Percentiles rank a stretch among this genome's conserved stretches.
Evolutionary conservation across 1,140 invertebrate genomes (phyloP).

Genomic region (Archivesica marissinica): DNA sequence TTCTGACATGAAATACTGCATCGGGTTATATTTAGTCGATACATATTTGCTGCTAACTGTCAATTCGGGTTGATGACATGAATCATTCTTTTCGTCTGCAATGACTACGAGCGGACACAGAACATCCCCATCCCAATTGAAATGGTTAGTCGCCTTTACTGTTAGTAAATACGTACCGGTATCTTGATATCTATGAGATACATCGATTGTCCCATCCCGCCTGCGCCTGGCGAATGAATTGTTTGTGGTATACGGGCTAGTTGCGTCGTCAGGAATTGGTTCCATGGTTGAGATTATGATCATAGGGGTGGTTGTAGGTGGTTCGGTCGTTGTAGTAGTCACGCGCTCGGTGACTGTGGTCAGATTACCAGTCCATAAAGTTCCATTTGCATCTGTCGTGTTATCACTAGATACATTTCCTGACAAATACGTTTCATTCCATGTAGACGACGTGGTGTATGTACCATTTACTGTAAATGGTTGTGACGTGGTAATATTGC

Average conservation of each 20-base stretch:
- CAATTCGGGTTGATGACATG: conserved; percentile 37
- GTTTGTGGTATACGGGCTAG: conserved; percentile 28
- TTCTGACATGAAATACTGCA: conserved; percentile 69
- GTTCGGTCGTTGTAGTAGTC: conserved; percentile 9
- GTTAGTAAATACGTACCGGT: conserved; percentile 71
- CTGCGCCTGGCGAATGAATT: conserved; percentile 13
- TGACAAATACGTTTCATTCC: no score
- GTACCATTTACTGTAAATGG: neutral
- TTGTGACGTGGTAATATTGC: neutral
- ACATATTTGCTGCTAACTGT: neutral
- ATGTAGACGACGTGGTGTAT: neutral
- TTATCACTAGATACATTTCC: neutral
- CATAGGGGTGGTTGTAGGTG: conserved; percentile 25
- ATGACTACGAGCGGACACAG: conserved; percentile 78
- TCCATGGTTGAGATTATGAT: conserved; percentile 41
- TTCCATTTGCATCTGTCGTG: neutral
- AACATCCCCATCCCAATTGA: conserved; percentile 65
- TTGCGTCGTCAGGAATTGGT: conserved; percentile 6
- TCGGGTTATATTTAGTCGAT: conserved; percentile 53
- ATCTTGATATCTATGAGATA: conserved; percentile 72
- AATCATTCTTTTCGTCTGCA: conserved; percentile 32
- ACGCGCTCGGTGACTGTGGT: conserved; percentile 6
- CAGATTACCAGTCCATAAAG: neutral
- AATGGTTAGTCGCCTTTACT: conserved; percentile 74
- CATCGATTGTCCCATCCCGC: conserved; percentile 56